Evolutionary conservation across 2,113 vertebrate genomes (phyloP), one percentile per base, ranked within the genome.

Genomic region (Mirza zaza): DNA sequence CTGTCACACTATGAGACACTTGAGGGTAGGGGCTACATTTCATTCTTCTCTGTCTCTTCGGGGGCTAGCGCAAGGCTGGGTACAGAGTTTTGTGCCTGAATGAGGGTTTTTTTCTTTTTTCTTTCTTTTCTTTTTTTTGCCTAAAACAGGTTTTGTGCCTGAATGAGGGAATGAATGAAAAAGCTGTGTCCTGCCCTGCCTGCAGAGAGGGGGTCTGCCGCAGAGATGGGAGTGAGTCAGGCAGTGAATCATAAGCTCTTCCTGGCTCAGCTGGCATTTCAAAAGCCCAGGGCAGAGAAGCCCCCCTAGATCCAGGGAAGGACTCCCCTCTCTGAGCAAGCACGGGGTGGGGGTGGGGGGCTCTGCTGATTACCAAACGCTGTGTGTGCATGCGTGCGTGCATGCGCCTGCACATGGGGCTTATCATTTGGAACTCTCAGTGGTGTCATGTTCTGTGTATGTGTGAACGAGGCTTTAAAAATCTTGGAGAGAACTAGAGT

Each of bases 131-230:
- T 12, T 13, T 65, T 65, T 6, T 10, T 83, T 45, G 10, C 34
- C 50, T 48, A 67, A 85, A 88, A 79, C 42, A 83, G 86, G 63
- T 42, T 88, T 88, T 91, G 50, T 86, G 89, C 45, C 90, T 91
- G 94, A 95, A 91, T 94, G 93, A 91, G 67, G 67, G 91, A 89
- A 36, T 96, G 91, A 96, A 90, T 97, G 96, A 59, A 65, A 50
- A 84, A 45, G 32, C 52, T 0, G 1, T 18, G 50, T 39, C 32
- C 61, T 59, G 52, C 45, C 32, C 65, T 93, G 61, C 57, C 77
- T 80, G 77, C 75, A 52, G 91, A 95, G 73, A 42, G 17, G 61
- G 90, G 94, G 67, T 95, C 77, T 81, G 67, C 55, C 18, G 48
- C 39, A 50, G 91, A 61, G 87, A 76, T 29, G 75, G 57, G 32